Evolutionary conservation across 2,888 invertebrate species (phyloP), one percentile per base, ranked within the genome.

Genomic region (Orthosia gothica): DNA sequence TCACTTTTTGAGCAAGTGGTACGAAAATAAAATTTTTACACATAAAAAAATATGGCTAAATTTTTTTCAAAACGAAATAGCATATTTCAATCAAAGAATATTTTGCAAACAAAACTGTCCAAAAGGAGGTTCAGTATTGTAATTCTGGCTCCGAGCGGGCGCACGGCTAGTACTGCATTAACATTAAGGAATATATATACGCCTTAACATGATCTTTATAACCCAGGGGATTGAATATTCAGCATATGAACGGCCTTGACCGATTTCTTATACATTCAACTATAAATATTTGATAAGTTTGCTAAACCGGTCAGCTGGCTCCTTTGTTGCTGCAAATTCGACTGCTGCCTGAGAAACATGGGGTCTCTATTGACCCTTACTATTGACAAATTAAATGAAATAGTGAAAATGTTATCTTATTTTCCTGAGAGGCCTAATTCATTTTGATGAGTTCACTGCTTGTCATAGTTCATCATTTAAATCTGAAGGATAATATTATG

Each of bases 241-340:
- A 75, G 55, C 40, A 58, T 40, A 50, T 2, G n/a, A 55, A 66
- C 65, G 79, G 50, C 87, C 87, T 87, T 87, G 84, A 81, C 87
- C 87, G 71, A 70, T 78, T 79, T 87, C 79, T 76, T 77, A 79
- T 76, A 76, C 74, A 77, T 80, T 79, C 75, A 70, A 80, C 78
- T 79, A 86, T 85, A 86, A 81, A 86, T 86, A 83, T 85, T 86
- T 73, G 79, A 86, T 86, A 72, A 79, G 74, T 81, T 84, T 74
- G 69, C 81, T 65, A 47, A 77, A 86, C 63, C 66, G 70, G 77
- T 77, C 76, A 79, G 74, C 54, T 68, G 20, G 74, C 50, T 71
- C 63, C 62, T 80, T 76, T 79, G 73, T 81, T 70, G 32, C 63
- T 70, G 32, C 63, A 66, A 50, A 69, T 32, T 64, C 49, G n/a